Conservation (phyloP, 64 coral and sea anemone species). For the Pocillopora damicornis region DNA sequence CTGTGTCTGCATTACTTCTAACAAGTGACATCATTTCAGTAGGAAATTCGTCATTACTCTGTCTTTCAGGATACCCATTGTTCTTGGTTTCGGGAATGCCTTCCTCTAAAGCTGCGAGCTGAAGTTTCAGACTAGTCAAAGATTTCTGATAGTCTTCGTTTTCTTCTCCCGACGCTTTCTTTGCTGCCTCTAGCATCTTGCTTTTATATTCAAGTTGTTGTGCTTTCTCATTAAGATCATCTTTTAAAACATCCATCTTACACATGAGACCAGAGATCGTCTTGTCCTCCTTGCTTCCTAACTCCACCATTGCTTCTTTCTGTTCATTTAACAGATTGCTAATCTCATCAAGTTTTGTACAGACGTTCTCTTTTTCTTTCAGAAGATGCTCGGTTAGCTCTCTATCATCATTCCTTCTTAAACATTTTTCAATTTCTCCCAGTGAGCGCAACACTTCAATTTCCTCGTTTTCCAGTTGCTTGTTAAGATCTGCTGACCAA, state of each 20-base stretch:
- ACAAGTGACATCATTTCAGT: constrained; percentile 3
- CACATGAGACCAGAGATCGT: constrained; percentile 12
- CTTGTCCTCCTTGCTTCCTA: background rate
- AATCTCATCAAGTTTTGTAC: constrained; percentile 56
- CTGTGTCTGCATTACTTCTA: background rate
- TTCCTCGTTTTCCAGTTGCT: constrained; percentile 25
- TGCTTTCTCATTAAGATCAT: constrained; percentile 42
- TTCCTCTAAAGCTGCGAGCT: constrained; percentile 3
- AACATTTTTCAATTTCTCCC: constrained; percentile 27
- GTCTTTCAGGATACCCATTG: background rate
- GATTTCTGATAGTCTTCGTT: background rate
- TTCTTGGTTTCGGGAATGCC: background rate
- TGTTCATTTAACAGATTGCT: constrained; percentile 37
- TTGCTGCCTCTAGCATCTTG: constrained; percentile 37
- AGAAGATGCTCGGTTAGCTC: constrained; percentile 21
- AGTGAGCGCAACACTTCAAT: constrained; percentile 9
- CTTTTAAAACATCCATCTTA: constrained; percentile 32
- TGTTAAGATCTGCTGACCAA: background rate
- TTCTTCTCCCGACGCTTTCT: constrained; percentile 15
- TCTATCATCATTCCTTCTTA: constrained; percentile 27
- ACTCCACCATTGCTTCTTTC: background rate
- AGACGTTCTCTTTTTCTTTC: constrained; percentile 53
- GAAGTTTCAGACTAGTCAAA: background rate
- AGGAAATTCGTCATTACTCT: background rate
- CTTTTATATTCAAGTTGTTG: constrained; percentile 36